Evolutionary conservation across 1,140 invertebrate species (phyloP).

Genomic region (Venturia canescens): DNA sequence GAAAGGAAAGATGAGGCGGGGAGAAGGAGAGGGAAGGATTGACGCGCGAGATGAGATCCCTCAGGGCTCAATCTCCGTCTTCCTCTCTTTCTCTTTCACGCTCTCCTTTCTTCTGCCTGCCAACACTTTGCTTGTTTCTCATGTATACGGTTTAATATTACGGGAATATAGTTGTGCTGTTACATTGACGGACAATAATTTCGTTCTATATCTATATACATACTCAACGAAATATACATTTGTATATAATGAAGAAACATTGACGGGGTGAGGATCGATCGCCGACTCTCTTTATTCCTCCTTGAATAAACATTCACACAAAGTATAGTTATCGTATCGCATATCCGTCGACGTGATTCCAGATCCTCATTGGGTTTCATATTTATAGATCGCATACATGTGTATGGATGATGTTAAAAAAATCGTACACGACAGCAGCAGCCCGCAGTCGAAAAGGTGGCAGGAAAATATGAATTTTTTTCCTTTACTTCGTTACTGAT

Average conservation of each 20-base stretch:
- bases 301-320: conserved; percentile 38
- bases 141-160: background rate
- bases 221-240: background rate
- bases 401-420: background rate
- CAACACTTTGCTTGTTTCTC: conserved; percentile 39
- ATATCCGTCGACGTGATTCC: conserved; percentile 14
- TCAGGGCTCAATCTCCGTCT: background rate
- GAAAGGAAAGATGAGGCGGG: background rate
- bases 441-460: too few relatives aligned
- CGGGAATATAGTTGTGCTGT: background rate
- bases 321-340: conserved; percentile 3
- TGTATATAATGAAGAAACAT: conserved; percentile 16
- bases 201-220: background rate
- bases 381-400: background rate
- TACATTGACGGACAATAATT: too few relatives aligned
- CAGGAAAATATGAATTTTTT: too few relatives aligned
- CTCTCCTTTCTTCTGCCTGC: conserved; percentile 28
- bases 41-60: conserved; percentile 20
- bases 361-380: background rate
- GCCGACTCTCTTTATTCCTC: background rate
- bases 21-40: background rate
- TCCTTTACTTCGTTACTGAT: too few relatives aligned
- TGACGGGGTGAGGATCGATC: conserved; percentile 27
- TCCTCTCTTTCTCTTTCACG: too few relatives aligned
- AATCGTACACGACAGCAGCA: background rate